Base-by-base conservation (phyloP, 2,113 vertebrate genomes). In the Neodon shergylaensis region DNA sequence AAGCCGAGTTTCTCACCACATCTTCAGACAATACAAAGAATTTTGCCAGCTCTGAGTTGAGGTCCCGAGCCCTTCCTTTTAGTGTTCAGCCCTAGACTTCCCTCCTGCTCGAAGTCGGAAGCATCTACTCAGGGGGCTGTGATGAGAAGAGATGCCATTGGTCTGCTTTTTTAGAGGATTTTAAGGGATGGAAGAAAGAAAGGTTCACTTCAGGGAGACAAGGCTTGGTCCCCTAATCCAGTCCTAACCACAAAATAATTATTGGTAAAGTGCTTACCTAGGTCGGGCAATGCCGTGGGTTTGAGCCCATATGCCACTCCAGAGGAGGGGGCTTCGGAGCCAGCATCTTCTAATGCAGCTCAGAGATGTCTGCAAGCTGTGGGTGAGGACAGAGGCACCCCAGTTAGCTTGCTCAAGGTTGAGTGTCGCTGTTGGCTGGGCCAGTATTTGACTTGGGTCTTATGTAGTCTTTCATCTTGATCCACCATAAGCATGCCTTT, bases 371-470 rank as follows among this genome's bases (percentile, higher is more conserved):
- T 63, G 7, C 2, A 61, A 13, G 28, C 28, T 82, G 1, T 54
- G 26, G 28, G 65, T 42, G 61, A 61, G 36, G 54, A 73, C 19
- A 21, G 17, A 36, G 36, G 73, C 49, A 36, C 22, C 49, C 5
- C 68, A 36, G 73, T 86, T 82, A 91, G 66, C 77, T 66, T 92
- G 52, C 61, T 95, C 7, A 1, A 12, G 26, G 52, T 66, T 66
- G n/a, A 36, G 24, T 47, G 65, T 26, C 74, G n/a, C 28, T 9
- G 9, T 11, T 44, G 24, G 5, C 66, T 82, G 33, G 88, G 73
- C n/a, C 70, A 76, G 8, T 88, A 42, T 95, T 86, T 95, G 84
- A 82, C 42, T 70, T 90, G 39, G 12, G 36, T 94, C 36, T 85
- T 95, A 3, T 11, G 4, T 21, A 82, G 33, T 44, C 33, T 96